These are phyloP conservation scores for Ataeniobius toweri DNA, from an alignment of 2,797 vertebrate species.

Conservation along the genomic window DNA sequence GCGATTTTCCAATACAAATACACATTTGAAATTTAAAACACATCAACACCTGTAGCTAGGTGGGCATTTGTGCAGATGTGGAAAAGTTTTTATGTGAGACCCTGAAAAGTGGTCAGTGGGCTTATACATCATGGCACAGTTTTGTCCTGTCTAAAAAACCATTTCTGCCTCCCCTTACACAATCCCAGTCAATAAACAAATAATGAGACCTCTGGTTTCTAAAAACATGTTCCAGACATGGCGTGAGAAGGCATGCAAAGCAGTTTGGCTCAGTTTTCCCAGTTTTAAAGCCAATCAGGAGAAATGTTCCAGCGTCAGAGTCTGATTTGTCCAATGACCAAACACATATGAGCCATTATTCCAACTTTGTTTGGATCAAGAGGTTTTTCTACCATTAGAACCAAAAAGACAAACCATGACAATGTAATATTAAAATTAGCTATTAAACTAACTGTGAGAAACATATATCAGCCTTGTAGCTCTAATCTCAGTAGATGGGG, in stretches of 20 bases:
- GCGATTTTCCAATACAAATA: neutral
- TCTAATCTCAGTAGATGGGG: neutral
- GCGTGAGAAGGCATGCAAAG: neutral
- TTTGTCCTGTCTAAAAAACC: neutral
- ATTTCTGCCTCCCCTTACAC: neutral
- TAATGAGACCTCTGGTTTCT: neutral
- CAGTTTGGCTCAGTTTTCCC: neutral
- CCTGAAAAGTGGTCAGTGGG: neutral
- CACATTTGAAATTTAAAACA: slow-evolving; percentile 1
- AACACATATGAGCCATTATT: neutral
- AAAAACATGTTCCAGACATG: neutral
- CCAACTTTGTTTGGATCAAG: neutral
- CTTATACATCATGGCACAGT: neutral
- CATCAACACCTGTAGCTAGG: neutral
- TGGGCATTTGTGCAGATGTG: neutral
- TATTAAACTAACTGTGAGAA: neutral
- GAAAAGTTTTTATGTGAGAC: neutral
- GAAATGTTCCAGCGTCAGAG: neutral
- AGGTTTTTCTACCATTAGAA: neutral
- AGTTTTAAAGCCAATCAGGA: neutral
- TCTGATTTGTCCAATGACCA: neutral
- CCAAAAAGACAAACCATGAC: neutral
- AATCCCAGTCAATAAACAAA: neutral
- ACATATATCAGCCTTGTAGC: neutral
- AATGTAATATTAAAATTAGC: neutral